Evolutionary conservation across 2,113 vertebrate species (phyloP).

Genomic region (Gambusia holbrooki): DNA sequence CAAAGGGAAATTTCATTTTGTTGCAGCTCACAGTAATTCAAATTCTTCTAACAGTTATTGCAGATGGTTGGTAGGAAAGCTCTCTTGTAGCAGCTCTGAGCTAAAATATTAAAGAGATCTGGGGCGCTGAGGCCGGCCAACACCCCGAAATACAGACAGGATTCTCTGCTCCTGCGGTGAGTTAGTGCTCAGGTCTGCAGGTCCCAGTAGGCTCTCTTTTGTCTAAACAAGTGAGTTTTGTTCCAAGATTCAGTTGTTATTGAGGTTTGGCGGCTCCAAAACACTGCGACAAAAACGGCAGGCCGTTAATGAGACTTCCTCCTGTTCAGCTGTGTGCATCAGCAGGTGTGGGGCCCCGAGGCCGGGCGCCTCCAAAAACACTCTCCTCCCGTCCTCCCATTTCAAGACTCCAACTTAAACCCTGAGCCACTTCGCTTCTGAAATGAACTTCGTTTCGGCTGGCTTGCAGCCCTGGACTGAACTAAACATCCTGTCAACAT

Average conservation of each 20-base stretch:
- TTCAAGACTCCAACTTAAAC: neutral
- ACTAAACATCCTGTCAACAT: neutral
- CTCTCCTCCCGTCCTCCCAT: slow-evolving; percentile 26
- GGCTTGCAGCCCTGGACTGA: neutral
- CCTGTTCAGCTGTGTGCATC: slow-evolving; percentile 73
- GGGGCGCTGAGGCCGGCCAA: slow-evolving; percentile 22
- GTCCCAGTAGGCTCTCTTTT: slow-evolving; percentile 67
- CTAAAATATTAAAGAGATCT: slow-evolving; percentile 35
- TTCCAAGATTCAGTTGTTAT: slow-evolving; percentile 76
- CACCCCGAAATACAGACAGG: slow-evolving; percentile 50
- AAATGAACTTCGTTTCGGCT: too few relatives aligned
- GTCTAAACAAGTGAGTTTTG: slow-evolving; percentile 59
- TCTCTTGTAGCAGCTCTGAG: neutral
- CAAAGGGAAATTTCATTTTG: too few relatives aligned
- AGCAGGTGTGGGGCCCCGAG: slow-evolving; percentile 73
- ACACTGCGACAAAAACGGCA: slow-evolving; percentile 68
- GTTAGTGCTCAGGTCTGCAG: slow-evolving; percentile 30
- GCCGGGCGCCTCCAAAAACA: slow-evolving; percentile 54
- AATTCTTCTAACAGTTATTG: too few relatives aligned
- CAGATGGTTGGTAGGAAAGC: too few relatives aligned
- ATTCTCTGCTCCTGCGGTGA: slow-evolving; percentile 64
- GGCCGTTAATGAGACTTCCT: slow-evolving; percentile 84
- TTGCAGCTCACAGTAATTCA: too few relatives aligned
- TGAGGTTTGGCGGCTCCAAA: slow-evolving; percentile 72
- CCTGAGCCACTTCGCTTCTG: neutral